These are phyloP conservation scores for Mobula hypostoma DNA, from an alignment of 2,113 vertebrate species.

Conservation along the genomic window DNA sequence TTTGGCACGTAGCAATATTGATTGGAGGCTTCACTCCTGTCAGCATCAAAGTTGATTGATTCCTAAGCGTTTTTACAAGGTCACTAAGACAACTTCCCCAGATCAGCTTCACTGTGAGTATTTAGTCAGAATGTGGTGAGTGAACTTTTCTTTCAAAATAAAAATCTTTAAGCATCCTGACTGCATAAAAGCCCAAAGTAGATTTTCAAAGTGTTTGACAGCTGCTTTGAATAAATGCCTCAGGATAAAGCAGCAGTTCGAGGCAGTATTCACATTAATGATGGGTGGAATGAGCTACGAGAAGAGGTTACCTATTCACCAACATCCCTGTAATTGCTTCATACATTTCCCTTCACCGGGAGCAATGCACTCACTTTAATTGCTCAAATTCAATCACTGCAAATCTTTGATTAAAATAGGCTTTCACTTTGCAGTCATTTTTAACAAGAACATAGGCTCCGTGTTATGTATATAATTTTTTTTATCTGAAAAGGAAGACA, in stretches of 20 bases:
- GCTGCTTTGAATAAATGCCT: conserved; percentile 1
- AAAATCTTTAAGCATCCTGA: not conserved
- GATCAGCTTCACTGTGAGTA: not conserved
- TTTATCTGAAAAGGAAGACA: not conserved
- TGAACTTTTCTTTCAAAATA: not conserved
- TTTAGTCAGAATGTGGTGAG: not conserved
- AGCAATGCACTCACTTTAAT: not conserved
- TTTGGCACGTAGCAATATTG: too few relatives aligned
- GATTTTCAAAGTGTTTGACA: not conserved
- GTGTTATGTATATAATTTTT: not conserved
- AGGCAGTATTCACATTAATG: not conserved
- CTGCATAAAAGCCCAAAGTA: not conserved
- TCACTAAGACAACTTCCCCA: not conserved
- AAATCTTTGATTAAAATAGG: not conserved
- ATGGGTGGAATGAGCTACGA: not conserved
- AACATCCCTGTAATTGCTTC: not conserved
- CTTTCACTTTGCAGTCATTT: not conserved
- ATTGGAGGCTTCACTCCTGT: not conserved
- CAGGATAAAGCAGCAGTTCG: not conserved
- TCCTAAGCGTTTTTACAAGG: not conserved
- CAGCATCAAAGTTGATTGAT: not conserved
- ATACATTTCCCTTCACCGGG: not conserved
- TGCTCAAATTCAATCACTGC: not conserved
- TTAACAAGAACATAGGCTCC: not conserved
- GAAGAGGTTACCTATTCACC: not conserved